Evolutionary conservation across 2,888 invertebrate species (phyloP).

Genomic region (Mimachlamys varia): DNA sequence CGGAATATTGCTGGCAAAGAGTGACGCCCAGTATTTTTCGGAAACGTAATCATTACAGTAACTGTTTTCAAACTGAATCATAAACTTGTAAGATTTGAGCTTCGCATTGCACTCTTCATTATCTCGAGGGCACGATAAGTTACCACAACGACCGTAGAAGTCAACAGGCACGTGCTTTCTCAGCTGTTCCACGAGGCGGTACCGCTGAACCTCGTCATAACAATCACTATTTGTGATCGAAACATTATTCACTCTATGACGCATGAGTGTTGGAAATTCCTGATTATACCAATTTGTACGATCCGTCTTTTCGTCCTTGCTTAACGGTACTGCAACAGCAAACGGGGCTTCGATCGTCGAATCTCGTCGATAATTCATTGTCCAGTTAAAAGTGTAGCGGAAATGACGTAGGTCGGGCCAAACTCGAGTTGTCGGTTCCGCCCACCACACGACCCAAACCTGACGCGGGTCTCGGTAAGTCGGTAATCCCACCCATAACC

Average conservation of each 20-base stretch:
- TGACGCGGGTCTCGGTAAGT: slow-evolving; percentile 59
- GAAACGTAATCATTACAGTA: too few relatives aligned
- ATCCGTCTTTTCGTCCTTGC: slow-evolving; percentile 44
- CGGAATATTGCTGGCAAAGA: slow-evolving; percentile 64
- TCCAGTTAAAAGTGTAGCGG: slow-evolving; percentile 70
- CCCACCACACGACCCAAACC: slow-evolving; percentile 68
- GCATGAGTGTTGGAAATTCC: slow-evolving; percentile 48
- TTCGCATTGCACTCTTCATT: slow-evolving; percentile 46
- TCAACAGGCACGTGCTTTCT: slow-evolving; percentile 57
- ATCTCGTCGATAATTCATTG: slow-evolving; percentile 66
- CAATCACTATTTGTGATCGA: slow-evolving; percentile 56
- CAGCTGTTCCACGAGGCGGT: slow-evolving; percentile 53
- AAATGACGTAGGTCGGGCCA: slow-evolving; percentile 59
- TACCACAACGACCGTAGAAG: slow-evolving; percentile 66
- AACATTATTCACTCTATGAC: slow-evolving; percentile 53
- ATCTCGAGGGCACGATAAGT: slow-evolving; percentile 50
- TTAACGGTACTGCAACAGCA: slow-evolving; percentile 54
- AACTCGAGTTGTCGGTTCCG: slow-evolving; percentile 67
- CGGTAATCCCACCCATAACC: slow-evolving; percentile 57
- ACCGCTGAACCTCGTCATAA: slow-evolving; percentile 54
- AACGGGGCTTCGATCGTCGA: slow-evolving; percentile 65
- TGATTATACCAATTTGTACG: slow-evolving; percentile 46
- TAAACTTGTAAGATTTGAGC: slow-evolving; percentile 67
- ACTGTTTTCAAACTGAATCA: slow-evolving; percentile 70
- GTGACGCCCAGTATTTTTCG: slow-evolving; percentile 67